Evolutionary conservation across 1,140 invertebrate species (phyloP).

Genomic region (Palaemon carinicauda): DNA sequence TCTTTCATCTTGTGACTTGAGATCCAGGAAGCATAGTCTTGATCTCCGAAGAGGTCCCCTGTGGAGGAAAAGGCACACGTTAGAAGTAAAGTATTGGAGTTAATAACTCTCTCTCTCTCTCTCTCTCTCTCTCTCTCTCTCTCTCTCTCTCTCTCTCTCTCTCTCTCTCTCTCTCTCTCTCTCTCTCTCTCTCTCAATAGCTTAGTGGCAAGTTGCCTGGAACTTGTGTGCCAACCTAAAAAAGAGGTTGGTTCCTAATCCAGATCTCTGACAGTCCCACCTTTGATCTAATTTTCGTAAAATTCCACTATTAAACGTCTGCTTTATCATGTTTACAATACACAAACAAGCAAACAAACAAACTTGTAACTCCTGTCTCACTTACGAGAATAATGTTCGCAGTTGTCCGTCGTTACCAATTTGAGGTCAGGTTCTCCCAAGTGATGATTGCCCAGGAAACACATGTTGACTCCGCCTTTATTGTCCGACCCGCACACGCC

Average conservation of each 20-base stretch:
- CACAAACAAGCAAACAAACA: too few relatives aligned
- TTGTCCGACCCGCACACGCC: conserved; percentile 36
- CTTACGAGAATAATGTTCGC: conserved; percentile 68
- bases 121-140: neutral
- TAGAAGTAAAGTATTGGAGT: neutral
- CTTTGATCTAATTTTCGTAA: too few relatives aligned
- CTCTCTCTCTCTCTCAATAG: too few relatives aligned
- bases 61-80: neutral
- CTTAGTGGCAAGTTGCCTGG: too few relatives aligned
- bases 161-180: too few relatives aligned
- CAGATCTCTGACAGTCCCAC: too few relatives aligned
- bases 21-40: conserved; percentile 45
- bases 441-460: conserved; percentile 44
- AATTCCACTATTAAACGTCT: too few relatives aligned
- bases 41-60: conserved; percentile 51
- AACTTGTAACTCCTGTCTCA: too few relatives aligned
- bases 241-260: too few relatives aligned
- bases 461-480: neutral
- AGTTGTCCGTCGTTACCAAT: conserved; percentile 72
- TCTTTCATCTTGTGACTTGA: neutral
- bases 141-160: neutral
- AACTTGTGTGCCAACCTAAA: too few relatives aligned
- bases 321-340: too few relatives aligned
- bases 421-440: conserved; percentile 27
- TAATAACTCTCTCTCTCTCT: neutral